Base-by-base conservation (phyloP, 1,140 invertebrate genomes). In the Philaenus spumarius region DNA sequence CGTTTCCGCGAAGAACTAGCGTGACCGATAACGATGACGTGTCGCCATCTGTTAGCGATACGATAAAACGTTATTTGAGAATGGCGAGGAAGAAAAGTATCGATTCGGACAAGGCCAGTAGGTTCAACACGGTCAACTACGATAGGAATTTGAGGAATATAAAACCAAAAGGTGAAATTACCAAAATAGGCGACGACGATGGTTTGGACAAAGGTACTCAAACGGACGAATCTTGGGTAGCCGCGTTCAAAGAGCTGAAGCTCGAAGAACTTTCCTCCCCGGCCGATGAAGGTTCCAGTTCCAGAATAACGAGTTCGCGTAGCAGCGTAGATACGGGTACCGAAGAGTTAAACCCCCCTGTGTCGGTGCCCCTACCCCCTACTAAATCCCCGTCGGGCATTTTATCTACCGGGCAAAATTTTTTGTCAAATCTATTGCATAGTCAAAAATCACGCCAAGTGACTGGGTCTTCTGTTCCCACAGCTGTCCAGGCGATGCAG, bases 111-210 rank as follows among this genome's bases (percentile, higher is more conserved):
- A 87, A 89, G 68, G 80, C 79, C 2, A 89, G 90, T 66, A 78
- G 85, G 15, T 93, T 93, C 64, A 91, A 91, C 67, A 80, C 89
- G 0, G 89, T 93, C 1, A 93, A 93, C 66, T 93, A 93, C 65
- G 90, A 93, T 66, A 79, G 86, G 34, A 91, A 89, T 65, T 75
- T 93, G 30, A 71, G 89, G 1, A 89, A 91, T 59, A 92, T 93
- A 20, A 90, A 88, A 65, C 82, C 87, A 0, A 89, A 88, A 63
- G 81, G 83, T 1, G 84, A 85, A 69, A 86, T 83, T 1, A 83
- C 82, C 2, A 84, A 83, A 34, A 82, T 84, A 1, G 82, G 85
- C 19, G 84, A 88, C 54, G 80, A 83, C 62, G 84, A 87, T 55
- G 85, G 82, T 0, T 77, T 82, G 15, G 80, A 78, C 62, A 89